phyloP scores from a whole-genome alignment of 1,140 invertebrate species.

The Hyles euphorbiae region DNA sequence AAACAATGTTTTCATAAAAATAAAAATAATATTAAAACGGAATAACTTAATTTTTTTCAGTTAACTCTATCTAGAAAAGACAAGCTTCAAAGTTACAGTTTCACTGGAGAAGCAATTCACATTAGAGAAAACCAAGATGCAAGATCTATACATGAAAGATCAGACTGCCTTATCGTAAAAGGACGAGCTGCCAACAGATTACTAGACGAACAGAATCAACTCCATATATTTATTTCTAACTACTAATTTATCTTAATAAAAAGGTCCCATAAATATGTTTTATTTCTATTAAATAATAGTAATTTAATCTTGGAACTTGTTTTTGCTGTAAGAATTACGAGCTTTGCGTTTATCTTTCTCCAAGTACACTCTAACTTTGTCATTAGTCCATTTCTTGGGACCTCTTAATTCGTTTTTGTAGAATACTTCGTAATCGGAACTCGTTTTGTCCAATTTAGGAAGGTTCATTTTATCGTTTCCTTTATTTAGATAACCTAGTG shows the following conservation, averaged over 20 bases:
- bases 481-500: slow-evolving; percentile 16
- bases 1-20: no score
- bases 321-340: slow-evolving; percentile 21
- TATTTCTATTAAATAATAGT: no score
- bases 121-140: slow-evolving; percentile 22
- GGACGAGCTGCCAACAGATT: slow-evolving; percentile 15
- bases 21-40: no score
- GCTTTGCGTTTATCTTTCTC: slow-evolving; percentile 47
- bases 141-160: slow-evolving; percentile 11
- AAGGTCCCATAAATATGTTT: no score
- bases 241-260: no score
- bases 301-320: no score
- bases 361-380: slow-evolving; percentile 47
- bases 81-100: slow-evolving; percentile 21
- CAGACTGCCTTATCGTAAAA: slow-evolving; percentile 22
- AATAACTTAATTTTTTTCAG: slow-evolving; percentile 7
- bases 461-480: slow-evolving; percentile 18
- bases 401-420: slow-evolving; percentile 44
- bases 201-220: not conserved
- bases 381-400: slow-evolving; percentile 39
- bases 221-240: no score
- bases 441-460: slow-evolving; percentile 18
- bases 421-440: slow-evolving; percentile 47
- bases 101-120: slow-evolving; percentile 21
- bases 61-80: slow-evolving; percentile 20